Base-by-base conservation (phyloP, 2,888 invertebrate species). In the Drosophila austrosaltans region DNA sequence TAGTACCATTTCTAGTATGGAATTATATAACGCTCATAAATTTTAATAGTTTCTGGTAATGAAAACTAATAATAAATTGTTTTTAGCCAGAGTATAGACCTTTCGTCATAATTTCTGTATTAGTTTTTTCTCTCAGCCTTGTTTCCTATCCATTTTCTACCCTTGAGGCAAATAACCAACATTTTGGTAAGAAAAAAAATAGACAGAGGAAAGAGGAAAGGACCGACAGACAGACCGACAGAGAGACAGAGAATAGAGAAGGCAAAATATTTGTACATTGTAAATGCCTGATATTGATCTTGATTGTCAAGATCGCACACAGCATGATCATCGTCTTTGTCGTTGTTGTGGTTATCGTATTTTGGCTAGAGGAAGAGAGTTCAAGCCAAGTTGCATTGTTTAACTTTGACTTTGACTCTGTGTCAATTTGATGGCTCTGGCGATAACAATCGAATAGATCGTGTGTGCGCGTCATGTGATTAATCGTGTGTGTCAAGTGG, bases 281-380 rank as follows among this genome's bases (percentile, higher is more conserved):
- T 85, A 85, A 80, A 77, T 78, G 85, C 75, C 54, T 72, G 84
- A 85, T 85, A 88, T 77, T 81, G 87, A 85, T 85, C 85, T 88
- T 85, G 87, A 85, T 88, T 80, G 84, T 76, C 72, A 85, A 85
- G 83, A 87, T 84, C 88, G 88, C 83, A 87, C 87, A 87, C 81
- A 85, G 81, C 87, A 77, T 82, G 83, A 75, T 79, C 87, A 39
- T 61, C 53, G 56, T 56, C 59, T 53, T 62, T 62, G 42, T 57
- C 39, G 63, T 71, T 53, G n/a, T 63, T 42, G 76, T 73, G 56
- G 76, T 73, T 69, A 62, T 70, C 48, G 20, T 16, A 22, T 64
- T 53, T 54, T 12, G 36, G 12, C 58, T 25, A 28, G 4, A 40
- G 28, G 25, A 22, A 60, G 78, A 78, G 78, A 78, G 82, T 87